phyloP scores from a whole-genome alignment of 2,888 invertebrate species.

The Drosophila buzzatii region DNA sequence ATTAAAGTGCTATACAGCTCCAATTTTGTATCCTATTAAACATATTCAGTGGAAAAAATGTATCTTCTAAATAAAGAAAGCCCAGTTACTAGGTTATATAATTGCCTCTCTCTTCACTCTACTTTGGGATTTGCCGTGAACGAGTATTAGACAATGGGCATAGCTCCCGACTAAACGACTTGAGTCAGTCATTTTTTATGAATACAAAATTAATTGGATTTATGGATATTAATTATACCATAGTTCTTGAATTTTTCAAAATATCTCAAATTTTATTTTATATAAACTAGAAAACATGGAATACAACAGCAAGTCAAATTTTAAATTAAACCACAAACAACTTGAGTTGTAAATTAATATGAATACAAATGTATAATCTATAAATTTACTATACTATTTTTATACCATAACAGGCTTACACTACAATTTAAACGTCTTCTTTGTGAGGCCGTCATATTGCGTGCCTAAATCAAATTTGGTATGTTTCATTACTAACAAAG shows the following conservation, averaged over 20 bases:
- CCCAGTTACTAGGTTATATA: no score
- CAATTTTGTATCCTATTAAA: no score
- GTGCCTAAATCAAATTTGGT: slow-evolving; percentile 41
- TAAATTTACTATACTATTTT: neutral
- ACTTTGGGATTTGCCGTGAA: no score
- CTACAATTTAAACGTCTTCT: neutral
- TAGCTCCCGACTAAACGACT: no score
- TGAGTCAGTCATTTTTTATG: no score
- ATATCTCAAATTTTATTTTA: neutral
- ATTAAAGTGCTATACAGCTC: no score
- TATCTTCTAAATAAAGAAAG: no score
- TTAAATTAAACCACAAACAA: neutral
- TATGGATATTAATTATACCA: no score
- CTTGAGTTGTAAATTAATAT: neutral
- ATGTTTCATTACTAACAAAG: slow-evolving; percentile 14
- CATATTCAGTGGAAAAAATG: no score
- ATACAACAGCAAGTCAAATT: neutral
- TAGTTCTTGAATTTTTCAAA: neutral
- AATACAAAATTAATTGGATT: no score
- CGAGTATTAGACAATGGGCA: no score
- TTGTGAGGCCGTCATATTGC: slow-evolving; percentile 20
- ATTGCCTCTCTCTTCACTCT: no score
- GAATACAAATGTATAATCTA: neutral
- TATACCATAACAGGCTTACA: neutral
- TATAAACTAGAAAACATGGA: neutral